These are phyloP conservation scores for Octodonta nipae DNA, from an alignment of 2,888 invertebrate genomes.

Conservation along the genomic window DNA sequence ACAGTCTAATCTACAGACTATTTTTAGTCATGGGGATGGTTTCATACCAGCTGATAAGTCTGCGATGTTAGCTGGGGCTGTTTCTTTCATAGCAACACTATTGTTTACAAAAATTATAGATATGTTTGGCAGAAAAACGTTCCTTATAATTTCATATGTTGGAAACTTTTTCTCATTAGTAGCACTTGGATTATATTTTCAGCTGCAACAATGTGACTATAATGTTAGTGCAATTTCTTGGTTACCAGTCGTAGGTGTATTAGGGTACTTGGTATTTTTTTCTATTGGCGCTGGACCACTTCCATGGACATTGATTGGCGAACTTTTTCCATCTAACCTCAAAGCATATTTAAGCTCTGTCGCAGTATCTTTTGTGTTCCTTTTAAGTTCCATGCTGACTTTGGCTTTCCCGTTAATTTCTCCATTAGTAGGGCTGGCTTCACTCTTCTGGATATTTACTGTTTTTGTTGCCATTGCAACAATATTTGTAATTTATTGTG, in stretches of 20 bases:
- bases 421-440: slow-evolving; percentile 14
- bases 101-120: background rate
- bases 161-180: background rate
- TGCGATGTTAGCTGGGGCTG: slow-evolving; percentile 61
- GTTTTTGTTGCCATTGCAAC: slow-evolving; percentile 11
- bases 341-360: slow-evolving; percentile 46
- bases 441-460: slow-evolving; percentile 19
- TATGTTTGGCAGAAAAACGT: background rate
- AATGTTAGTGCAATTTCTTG: slow-evolving; percentile 39
- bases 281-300: slow-evolving; percentile 58
- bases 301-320: slow-evolving; percentile 70
- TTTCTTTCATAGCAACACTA: slow-evolving; percentile 56
- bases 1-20: slow-evolving; percentile 58
- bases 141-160: background rate
- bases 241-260: slow-evolving; percentile 56
- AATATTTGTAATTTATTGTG: slow-evolving; percentile 15
- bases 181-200: background rate
- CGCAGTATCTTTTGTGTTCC: too few species aligned
- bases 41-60: slow-evolving; percentile 43
- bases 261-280: slow-evolving; percentile 59
- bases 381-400: slow-evolving; percentile 10
- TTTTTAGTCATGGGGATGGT: slow-evolving; percentile 41
- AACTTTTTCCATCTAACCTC: slow-evolving; percentile 65
- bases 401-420: slow-evolving; percentile 16
- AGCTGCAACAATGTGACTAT: background rate